Base-by-base conservation (phyloP, 2,797 vertebrate species). In the Nasua narica region DNA sequence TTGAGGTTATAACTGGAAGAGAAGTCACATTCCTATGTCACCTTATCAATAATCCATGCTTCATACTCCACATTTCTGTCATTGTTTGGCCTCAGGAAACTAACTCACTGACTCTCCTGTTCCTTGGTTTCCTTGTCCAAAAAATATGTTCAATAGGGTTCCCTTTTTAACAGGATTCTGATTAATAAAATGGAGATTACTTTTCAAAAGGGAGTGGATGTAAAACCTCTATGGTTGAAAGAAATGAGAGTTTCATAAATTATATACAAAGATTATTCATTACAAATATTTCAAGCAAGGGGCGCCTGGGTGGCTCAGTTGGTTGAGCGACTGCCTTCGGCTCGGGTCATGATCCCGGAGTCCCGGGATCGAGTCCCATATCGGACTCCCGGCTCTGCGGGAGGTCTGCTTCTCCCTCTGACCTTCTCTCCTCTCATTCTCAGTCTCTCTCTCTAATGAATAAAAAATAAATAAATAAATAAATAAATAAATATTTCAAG, bases 151-250 rank as follows among this genome's bases (percentile, higher is more conserved):
- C 58, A 76, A 21, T 48, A 48, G 16, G 27, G 43, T 87, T 90
- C 12, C 29, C 27, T 60, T 86, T 90, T 92, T 46, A 88, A 77
- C 21, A 88, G 54, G 95, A 87, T 87, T 95, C 50, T 88, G 50
- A 97, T 83, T 67, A 88, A 87, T 67, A 90, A 92, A 90, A 84
- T 70, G 48, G 87, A 72, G 19, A 70, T 86, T 48, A 84, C 67
- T 79, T 40, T 95, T 95, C 37, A 91, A 92, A 95, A 81, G 50
- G 65, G 43, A 74, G 79, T 10, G 29, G 50, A 11, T 78, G 0
- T 56, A 95, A 96, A 94, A 81, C 7, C 19, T 54, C 37, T 65
- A 76, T 12, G 54, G 27, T n/a, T 27, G 60, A 60, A 90, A 96
- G 27, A 96, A 94, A 85, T 84, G 7, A 82, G 54, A 37, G 32